phyloP scores from a whole-genome alignment of 2,113 vertebrate species.

The Piprites chloris region DNA sequence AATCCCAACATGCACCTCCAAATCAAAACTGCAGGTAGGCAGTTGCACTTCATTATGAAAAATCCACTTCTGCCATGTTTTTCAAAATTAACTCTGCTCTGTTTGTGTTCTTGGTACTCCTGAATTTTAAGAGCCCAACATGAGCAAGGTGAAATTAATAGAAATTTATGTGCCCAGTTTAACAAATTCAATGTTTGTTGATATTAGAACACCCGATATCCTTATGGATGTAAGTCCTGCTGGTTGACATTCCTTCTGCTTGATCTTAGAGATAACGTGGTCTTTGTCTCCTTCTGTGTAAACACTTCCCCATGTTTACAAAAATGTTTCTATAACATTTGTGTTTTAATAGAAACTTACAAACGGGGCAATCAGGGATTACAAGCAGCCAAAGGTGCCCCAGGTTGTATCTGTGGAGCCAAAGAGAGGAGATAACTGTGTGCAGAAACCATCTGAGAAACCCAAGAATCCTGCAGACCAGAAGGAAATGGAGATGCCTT shows the following conservation, averaged over 20 bases:
- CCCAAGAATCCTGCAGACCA: not conserved
- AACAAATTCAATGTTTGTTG: not conserved
- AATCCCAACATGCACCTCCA: not conserved
- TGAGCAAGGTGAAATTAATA: not conserved
- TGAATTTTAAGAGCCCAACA: not conserved
- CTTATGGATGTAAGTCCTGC: not conserved
- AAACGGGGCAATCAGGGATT: conserved; percentile 14
- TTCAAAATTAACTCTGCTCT: not conserved
- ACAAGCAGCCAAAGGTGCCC: not conserved
- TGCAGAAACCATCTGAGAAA: not conserved
- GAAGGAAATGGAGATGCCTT: not conserved
- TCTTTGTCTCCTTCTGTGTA: not conserved
- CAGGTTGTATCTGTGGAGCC: not conserved
- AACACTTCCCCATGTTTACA: not conserved
- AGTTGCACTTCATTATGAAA: not conserved
- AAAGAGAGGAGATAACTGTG: not conserved
- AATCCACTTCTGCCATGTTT: not conserved
- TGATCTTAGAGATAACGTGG: not conserved
- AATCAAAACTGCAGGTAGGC: conserved; percentile 45
- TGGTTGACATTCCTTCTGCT: not conserved
- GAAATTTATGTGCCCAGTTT: not conserved
- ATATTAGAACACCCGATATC: not conserved
- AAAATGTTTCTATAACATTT: not conserved
- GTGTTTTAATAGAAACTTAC: conserved; percentile 39
- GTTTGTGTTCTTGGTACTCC: not conserved